Conservation (phyloP, 2,888 invertebrate species). For the Gonocerus acuteangulatus region DNA sequence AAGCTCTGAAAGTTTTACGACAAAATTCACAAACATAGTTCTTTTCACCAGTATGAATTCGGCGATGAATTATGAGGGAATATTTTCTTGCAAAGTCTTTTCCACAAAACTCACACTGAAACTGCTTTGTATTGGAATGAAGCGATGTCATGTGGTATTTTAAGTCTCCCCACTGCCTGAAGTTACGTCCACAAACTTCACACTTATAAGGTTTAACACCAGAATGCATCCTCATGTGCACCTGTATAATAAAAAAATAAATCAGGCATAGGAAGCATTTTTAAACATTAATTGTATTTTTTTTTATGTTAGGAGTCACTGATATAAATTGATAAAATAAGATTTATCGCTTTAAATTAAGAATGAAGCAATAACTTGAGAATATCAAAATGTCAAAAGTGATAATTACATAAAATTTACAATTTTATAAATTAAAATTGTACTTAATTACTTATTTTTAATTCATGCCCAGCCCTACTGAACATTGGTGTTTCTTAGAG, state of each 20-base stretch:
- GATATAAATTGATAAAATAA: no score
- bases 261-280: no score
- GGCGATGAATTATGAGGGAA: slow-evolving; percentile 72
- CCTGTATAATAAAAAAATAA: slow-evolving; percentile 44
- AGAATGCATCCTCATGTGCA: slow-evolving; percentile 71
- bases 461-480: no score
- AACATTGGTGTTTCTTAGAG: no score
- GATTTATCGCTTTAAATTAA: no score
- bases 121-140: slow-evolving; percentile 70
- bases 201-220: slow-evolving; percentile 81
- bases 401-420: no score
- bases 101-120: slow-evolving; percentile 81
- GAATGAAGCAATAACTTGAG: no score
- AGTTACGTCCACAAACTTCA: slow-evolving; percentile 66
- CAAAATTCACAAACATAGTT: slow-evolving; percentile 83
- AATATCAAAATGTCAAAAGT: no score
- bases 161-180: slow-evolving; percentile 81
- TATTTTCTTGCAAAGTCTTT: slow-evolving; percentile 84
- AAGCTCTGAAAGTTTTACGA: slow-evolving; percentile 73
- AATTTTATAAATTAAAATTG: no score
- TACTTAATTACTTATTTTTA: no score
- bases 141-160: slow-evolving; percentile 78
- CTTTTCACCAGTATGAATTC: slow-evolving; percentile 79
- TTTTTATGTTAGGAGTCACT: no score
- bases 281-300: no score